These are phyloP conservation scores for Paradoxurus hermaphroditus DNA, from an alignment of 2,113 vertebrate genomes.

Conservation along the genomic window DNA sequence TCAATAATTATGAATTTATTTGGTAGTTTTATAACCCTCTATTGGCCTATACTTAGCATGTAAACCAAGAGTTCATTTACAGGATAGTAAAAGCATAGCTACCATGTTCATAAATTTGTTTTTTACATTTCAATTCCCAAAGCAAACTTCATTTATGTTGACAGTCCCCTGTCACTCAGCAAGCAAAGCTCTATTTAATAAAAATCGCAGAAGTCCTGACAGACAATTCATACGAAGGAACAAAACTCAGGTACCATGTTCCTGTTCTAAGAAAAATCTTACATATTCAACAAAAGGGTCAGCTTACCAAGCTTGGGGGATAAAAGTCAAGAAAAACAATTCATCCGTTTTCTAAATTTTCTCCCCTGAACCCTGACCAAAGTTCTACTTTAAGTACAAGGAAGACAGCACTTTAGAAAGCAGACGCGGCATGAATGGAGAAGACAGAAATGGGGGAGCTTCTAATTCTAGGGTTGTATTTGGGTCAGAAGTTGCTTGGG, in stretches of 20 bases:
- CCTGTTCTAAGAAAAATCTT: not conserved
- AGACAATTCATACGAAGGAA: not conserved
- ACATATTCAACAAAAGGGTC: not conserved
- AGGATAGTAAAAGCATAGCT: not conserved
- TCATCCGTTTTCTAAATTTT: not conserved
- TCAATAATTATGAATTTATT: slow-evolving; percentile 18
- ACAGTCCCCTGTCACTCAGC: not conserved
- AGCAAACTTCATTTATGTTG: slow-evolving; percentile 11
- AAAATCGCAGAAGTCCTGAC: not conserved
- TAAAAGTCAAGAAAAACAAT: not conserved
- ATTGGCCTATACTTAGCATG: not conserved
- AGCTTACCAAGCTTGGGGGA: slow-evolving; percentile 4
- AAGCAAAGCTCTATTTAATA: not conserved
- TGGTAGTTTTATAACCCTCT: slow-evolving; percentile 14
- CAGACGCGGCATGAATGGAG: not conserved
- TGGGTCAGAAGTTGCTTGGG: not conserved
- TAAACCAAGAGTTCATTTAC: not conserved
- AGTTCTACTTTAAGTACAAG: not conserved
- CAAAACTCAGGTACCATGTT: not conserved
- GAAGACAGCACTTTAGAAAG: not conserved
- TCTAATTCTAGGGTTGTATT: not conserved
- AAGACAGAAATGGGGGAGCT: not conserved
- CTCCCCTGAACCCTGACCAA: not conserved
- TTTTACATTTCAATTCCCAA: not conserved
- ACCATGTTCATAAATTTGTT: not conserved